These are phyloP conservation scores for Brevimyrus niger DNA, from an alignment of 2,113 vertebrate genomes.

Conservation along the genomic window DNA sequence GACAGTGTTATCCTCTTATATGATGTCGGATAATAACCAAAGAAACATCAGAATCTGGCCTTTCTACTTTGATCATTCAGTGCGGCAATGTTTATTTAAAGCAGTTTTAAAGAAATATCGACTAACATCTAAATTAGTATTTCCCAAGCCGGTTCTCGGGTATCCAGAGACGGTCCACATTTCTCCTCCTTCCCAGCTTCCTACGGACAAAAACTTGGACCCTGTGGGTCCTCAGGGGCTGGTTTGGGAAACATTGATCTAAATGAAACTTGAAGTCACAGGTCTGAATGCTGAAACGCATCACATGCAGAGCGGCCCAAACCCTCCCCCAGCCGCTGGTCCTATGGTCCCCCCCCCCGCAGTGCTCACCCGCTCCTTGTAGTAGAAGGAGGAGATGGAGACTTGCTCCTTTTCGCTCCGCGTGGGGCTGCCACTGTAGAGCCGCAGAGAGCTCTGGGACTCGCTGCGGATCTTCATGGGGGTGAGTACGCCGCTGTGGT, in stretches of 20 bases:
- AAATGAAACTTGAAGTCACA: not conserved
- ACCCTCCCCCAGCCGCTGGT: not conserved
- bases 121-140: not conserved
- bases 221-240: not conserved
- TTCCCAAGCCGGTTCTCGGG: not conserved
- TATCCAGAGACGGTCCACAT: not conserved
- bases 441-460: conserved; percentile 76
- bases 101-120: not conserved
- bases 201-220: not conserved
- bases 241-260: not conserved
- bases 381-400: conserved; percentile 97
- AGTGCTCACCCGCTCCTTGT: conserved; percentile 87
- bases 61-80: not conserved
- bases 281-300: not conserved
- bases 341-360: not conserved
- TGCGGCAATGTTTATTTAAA: not conserved
- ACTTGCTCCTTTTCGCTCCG: conserved; percentile 93
- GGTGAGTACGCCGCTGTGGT: conserved; percentile 86
- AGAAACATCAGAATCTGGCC: not conserved
- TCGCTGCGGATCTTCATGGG: conserved; percentile 97
- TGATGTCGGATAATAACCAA: too few species aligned
- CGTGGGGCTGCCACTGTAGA: conserved; percentile 91
- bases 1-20: not conserved
- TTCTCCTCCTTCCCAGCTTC: not conserved
- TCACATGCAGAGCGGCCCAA: not conserved